Evolutionary conservation across 1,140 invertebrate species (phyloP), one percentile per base, ranked within the genome.

Genomic region (Bombus confusus): DNA sequence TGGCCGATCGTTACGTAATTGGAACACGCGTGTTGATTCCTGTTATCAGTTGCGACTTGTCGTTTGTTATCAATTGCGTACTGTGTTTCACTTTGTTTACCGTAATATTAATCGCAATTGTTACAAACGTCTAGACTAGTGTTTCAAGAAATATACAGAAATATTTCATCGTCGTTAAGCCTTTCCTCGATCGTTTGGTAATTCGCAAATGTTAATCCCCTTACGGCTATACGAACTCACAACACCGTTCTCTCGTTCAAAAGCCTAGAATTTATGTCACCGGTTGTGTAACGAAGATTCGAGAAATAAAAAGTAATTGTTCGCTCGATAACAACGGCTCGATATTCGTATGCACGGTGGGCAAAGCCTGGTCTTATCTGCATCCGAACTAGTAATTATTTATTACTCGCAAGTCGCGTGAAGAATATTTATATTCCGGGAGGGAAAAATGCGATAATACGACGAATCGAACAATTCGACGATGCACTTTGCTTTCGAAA

Each of bases 231-330:
- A n/a, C 4, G 28, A 62, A n/a, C 59, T 52, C n/a, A n/a, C n/a
- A n/a, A 22, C 22, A 52, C 47, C 18, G 47, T 52, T 22, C 47
- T 52, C 47, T 62, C 59, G 28, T 59, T 76, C 25, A 1, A n/a
- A 28, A 76, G 34, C 37, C 4, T 13, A 59, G 3, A 12, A 59
- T 59, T 76, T n/a, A 18, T 39, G 34, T 59, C 47, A 22, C 31
- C 18, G 34, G 15, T 37, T 37, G 31, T 37, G 18, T 8, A 37
- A 68, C 66, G 15, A 59, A 39, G 74, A 39, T n/a, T 39, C 6
- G 52, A 59, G 52, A 34, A 57, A 59, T 28, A 76, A 76, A 57
- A 76, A 10, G 74, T 76, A 39, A 76, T 76, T 59, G 74, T 76
- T 76, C 39, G 34, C 25, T 59, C 52, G 52, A 76, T 76, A 39